Evolutionary conservation across 2,888 invertebrate genomes (phyloP).

Genomic region (Ischnura elegans): DNA sequence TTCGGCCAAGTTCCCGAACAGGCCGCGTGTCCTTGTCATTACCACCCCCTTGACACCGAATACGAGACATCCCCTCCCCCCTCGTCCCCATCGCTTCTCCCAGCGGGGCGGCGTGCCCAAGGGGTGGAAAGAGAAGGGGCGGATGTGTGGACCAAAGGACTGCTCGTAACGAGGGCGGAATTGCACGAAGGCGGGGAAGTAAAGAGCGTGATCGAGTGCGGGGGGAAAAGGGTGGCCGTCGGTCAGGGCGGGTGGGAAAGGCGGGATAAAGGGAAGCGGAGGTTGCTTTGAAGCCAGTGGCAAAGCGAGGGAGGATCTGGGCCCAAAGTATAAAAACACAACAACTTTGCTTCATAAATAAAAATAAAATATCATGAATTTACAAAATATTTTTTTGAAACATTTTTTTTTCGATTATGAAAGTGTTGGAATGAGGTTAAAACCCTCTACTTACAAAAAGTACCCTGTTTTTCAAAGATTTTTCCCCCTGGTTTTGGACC

Average conservation of each 20-base stretch:
- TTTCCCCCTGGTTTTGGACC: too few relatives aligned
- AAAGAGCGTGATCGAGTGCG: neutral
- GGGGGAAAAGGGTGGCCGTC: neutral
- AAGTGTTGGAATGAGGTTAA: too few relatives aligned
- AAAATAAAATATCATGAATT: too few relatives aligned
- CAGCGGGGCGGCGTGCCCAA: conserved; percentile 68
- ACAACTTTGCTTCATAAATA: too few relatives aligned
- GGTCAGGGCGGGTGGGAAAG: neutral
- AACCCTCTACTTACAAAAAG: too few relatives aligned
- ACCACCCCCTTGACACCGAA: conserved; percentile 27
- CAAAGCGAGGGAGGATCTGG: too few relatives aligned
- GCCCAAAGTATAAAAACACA: too few relatives aligned
- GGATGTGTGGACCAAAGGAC: conserved; percentile 45
- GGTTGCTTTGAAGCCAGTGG: neutral
- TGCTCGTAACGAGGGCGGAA: conserved; percentile 31
- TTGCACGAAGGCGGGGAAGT: neutral
- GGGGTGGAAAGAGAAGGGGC: conserved; percentile 56
- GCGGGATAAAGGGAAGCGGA: neutral
- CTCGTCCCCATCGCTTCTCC: conserved; percentile 12
- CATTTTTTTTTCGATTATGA: too few relatives aligned
- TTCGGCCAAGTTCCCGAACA: conserved; percentile 67
- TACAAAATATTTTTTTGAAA: too few relatives aligned
- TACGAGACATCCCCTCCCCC: neutral
- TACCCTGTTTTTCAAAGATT: too few relatives aligned
- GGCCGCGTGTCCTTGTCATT: conserved; percentile 68